Percentiles rank a stretch among this genome's conserved stretches.
phyloP scores from a whole-genome alignment of 1,140 invertebrate species.

The Platyscapa corneri region DNA sequence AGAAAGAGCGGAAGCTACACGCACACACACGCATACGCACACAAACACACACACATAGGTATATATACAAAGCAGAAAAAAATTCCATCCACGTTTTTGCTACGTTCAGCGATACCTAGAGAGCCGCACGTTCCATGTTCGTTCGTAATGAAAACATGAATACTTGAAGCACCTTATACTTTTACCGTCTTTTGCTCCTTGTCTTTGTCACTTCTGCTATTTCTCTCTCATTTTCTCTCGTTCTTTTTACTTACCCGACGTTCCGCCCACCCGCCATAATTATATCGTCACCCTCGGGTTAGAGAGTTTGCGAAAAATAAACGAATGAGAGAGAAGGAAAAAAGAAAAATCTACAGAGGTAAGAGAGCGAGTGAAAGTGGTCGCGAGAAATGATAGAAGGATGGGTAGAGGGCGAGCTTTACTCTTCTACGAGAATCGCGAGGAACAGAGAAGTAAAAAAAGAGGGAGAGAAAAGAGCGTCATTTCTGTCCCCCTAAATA shows the following conservation, averaged over 20 bases:
- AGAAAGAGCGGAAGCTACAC: too few relatives aligned
- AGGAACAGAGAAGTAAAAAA: background rate
- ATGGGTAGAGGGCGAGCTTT: slow-evolving; percentile 26
- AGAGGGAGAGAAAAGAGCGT: background rate
- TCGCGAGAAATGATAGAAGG: background rate
- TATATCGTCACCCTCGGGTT: slow-evolving; percentile 53
- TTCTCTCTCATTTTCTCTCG: slow-evolving; percentile 1
- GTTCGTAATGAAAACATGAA: slow-evolving; percentile 52
- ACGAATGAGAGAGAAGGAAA: slow-evolving; percentile 8
- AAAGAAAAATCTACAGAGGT: background rate
- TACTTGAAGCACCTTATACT: slow-evolving; percentile 48
- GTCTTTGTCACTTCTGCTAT: too few relatives aligned
- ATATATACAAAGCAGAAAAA: background rate
- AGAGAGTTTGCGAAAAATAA: slow-evolving; percentile 21
- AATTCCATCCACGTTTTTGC: background rate
- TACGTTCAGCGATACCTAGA: slow-evolving; percentile 1
- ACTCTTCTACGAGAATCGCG: background rate
- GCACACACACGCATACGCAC: too few relatives aligned
- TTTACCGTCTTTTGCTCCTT: slow-evolving; percentile 39
- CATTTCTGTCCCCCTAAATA: slow-evolving; percentile 55
- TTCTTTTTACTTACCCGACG: slow-evolving; percentile 50
- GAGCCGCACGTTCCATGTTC: background rate
- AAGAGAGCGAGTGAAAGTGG: background rate
- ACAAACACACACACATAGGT: too few relatives aligned
- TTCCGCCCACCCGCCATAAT: slow-evolving; percentile 53